Conservation (phyloP, 53 echinoderm and acorn worm species). For the Hippasteria phrygiana region DNA sequence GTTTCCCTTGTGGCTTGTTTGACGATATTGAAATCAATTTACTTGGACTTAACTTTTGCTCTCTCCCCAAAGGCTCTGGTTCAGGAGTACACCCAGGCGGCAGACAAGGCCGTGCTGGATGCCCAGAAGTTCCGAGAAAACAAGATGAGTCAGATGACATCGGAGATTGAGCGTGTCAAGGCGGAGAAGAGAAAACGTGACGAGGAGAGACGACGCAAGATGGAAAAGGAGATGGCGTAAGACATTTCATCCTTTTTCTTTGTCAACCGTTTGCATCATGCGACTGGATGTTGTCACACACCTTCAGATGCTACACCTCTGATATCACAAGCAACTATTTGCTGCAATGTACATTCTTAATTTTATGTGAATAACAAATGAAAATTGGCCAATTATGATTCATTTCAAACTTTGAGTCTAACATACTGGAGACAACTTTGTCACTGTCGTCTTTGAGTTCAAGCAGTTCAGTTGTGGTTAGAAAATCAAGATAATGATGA, state of each 20-base stretch:
- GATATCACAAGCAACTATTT: background rate
- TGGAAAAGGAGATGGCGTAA: conserved; percentile 90
- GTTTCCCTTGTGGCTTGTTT: too few species aligned
- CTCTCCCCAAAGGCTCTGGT: conserved; percentile 71
- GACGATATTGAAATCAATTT: background rate
- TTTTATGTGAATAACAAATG: too few species aligned
- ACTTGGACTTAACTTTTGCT: background rate
- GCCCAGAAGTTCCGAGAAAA: conserved; percentile 91
- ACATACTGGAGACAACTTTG: too few species aligned
- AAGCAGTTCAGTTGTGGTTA: too few species aligned
- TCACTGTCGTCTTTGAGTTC: too few species aligned
- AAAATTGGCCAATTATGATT: too few species aligned
- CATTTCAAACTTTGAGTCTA: too few species aligned
- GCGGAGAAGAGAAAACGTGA: conserved; percentile 90
- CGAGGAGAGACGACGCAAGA: conserved; percentile 83
- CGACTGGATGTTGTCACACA: background rate
- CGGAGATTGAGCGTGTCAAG: conserved; percentile 87
- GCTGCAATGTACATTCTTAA: too few species aligned
- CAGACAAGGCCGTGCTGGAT: conserved; percentile 84
- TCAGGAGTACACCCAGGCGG: conserved; percentile 89
- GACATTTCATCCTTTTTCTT: background rate
- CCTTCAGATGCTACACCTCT: too few species aligned
- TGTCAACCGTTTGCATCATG: background rate
- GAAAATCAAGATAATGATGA: too few species aligned
- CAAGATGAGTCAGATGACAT: conserved; percentile 89